phyloP scores from a whole-genome alignment of 2,888 invertebrate genomes.

The Herminia tarsipennalis region DNA sequence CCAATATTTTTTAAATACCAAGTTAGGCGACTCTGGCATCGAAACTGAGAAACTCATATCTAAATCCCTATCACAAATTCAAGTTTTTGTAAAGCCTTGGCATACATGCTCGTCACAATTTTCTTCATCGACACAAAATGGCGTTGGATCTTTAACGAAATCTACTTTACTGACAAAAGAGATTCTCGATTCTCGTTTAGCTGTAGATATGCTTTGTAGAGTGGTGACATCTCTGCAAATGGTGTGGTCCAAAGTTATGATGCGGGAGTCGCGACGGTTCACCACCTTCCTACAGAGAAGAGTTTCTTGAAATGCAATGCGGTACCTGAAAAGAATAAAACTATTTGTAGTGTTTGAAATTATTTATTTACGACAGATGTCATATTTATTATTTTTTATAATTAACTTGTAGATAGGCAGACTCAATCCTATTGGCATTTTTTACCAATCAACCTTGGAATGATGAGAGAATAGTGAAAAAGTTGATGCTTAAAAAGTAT shows the following conservation, averaged over 20 bases:
- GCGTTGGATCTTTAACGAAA: conserved; percentile 66
- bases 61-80: conserved; percentile 15
- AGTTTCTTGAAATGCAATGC: conserved; percentile 91
- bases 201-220: conserved; percentile 48
- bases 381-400: no score
- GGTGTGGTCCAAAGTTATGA: conserved; percentile 78
- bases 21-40: not conserved
- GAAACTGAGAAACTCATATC: conserved; percentile 14
- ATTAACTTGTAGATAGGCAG: no score
- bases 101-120: conserved; percentile 43
- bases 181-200: conserved; percentile 60
- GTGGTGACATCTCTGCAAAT: conserved; percentile 81
- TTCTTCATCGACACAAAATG: conserved; percentile 55
- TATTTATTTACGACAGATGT: not conserved
- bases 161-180: conserved; percentile 67
- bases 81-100: conserved; percentile 49
- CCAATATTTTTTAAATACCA: no score
- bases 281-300: conserved; percentile 84
- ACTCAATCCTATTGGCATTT: no score
- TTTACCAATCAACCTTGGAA: no score
- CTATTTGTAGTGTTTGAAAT: not conserved
- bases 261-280: conserved; percentile 72
- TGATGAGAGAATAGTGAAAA: no score
- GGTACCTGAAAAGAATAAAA: conserved; percentile 86
- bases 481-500: no score